phyloP scores from a whole-genome alignment of 2,888 invertebrate species.

The Megaustenia siamemsis region DNA sequence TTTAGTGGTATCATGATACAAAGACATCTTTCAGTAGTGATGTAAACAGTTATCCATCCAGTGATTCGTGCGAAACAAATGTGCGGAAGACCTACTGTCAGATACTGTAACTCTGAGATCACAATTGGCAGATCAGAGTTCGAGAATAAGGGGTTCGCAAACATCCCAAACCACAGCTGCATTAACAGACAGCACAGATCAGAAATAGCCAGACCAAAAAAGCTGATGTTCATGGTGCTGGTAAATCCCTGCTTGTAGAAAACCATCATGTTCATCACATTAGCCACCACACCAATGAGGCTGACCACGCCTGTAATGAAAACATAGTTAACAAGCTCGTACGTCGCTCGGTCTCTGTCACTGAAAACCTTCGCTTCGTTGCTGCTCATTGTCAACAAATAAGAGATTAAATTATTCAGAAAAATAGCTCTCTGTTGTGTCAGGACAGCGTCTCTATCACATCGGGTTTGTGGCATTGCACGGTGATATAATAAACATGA shows the following conservation, averaged over 20 bases:
- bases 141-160: not conserved
- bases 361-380: no score
- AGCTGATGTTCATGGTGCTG: conserved; percentile 16
- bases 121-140: not conserved
- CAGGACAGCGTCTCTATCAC: no score
- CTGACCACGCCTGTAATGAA: no score
- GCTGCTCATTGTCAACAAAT: no score
- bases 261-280: conserved; percentile 8
- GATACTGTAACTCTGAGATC: conserved; percentile 2
- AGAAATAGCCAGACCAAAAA: conserved; percentile 3
- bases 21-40: conserved; percentile 15
- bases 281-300: no score
- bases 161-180: not conserved
- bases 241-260: conserved; percentile 18
- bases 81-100: not conserved
- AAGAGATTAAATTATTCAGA: no score
- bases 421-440: no score
- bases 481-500: no score
- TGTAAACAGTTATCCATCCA: conserved; percentile 14
- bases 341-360: no score
- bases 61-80: conserved; percentile 20
- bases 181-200: not conserved
- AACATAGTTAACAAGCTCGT: no score
- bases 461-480: no score
- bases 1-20: not conserved